These are phyloP conservation scores for Phainopepla nitens DNA, from an alignment of 2,113 vertebrate genomes.

Conservation along the genomic window DNA sequence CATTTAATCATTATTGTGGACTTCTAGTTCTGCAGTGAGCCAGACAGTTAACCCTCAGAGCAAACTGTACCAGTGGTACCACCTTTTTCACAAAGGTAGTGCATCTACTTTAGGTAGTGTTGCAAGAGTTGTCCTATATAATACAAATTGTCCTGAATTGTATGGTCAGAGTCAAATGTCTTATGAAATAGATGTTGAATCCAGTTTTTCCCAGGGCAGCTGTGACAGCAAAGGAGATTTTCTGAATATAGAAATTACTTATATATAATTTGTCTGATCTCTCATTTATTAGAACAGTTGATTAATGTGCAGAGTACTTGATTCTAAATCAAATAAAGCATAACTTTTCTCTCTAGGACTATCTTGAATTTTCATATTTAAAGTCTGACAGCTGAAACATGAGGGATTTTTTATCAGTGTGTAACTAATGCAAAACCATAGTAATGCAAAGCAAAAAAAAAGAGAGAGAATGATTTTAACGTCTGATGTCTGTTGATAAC, in stretches of 20 bases:
- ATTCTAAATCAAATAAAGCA: slow-evolving; percentile 11
- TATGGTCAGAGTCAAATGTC: background rate
- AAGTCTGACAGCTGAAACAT: slow-evolving; percentile 29
- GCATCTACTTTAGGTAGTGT: background rate
- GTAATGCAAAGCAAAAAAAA: background rate
- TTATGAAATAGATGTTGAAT: background rate
- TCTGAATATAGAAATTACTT: background rate
- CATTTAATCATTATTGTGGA: background rate
- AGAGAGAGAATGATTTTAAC: background rate
- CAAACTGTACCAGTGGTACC: background rate
- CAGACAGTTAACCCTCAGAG: background rate
- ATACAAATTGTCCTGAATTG: background rate
- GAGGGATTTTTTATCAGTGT: background rate
- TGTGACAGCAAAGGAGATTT: background rate
- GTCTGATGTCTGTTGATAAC: background rate
- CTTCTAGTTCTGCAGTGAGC: background rate
- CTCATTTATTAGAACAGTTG: slow-evolving; percentile 15
- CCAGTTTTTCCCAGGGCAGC: background rate
- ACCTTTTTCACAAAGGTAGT: background rate
- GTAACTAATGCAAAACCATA: background rate
- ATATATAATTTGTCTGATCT: background rate
- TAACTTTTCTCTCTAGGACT: slow-evolving; percentile 18
- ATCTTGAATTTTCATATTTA: background rate
- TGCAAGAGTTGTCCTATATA: background rate
- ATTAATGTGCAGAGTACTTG: background rate